phyloP scores from a whole-genome alignment of 2,888 invertebrate species.

The Orthosia incerta region DNA sequence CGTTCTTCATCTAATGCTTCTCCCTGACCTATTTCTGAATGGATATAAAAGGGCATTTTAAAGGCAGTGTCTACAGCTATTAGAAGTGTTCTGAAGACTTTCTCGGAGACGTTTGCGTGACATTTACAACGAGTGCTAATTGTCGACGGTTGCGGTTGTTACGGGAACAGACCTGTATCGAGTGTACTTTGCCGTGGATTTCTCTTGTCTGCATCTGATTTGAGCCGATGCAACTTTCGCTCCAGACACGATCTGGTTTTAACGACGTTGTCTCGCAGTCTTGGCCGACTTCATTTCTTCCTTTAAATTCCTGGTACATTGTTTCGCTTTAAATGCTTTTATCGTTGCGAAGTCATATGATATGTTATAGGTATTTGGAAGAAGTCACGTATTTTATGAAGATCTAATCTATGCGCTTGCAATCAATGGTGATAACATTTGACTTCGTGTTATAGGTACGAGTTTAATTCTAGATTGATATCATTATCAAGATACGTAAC shows the following conservation, averaged over 20 bases:
- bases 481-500: conserved; percentile 9
- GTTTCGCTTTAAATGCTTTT: conserved; percentile 42
- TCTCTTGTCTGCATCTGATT: conserved; percentile 85
- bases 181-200: conserved; percentile 79
- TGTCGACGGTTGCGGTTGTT: conserved; percentile 80
- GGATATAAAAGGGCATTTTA: conserved; percentile 62
- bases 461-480: conserved; percentile 15
- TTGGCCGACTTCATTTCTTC: conserved; percentile 64
- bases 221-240: conserved; percentile 85
- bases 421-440: conserved; percentile 37
- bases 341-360: conserved; percentile 24
- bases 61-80: conserved; percentile 60
- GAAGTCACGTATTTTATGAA: conserved; percentile 22
- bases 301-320: conserved; percentile 60
- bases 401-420: conserved; percentile 17
- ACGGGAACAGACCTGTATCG: conserved; percentile 79
- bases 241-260: conserved; percentile 84
- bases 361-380: conserved; percentile 19
- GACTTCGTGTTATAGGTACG: conserved; percentile 20
- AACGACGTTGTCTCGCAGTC: conserved; percentile 70
- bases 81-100: conserved; percentile 61
- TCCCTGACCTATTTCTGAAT: conserved; percentile 59
- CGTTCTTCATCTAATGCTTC: conserved; percentile 53
- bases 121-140: conserved; percentile 86
- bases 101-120: conserved; percentile 80